phyloP scores from a whole-genome alignment of 2,888 invertebrate species.

The Sinhomidia bicolor region DNA sequence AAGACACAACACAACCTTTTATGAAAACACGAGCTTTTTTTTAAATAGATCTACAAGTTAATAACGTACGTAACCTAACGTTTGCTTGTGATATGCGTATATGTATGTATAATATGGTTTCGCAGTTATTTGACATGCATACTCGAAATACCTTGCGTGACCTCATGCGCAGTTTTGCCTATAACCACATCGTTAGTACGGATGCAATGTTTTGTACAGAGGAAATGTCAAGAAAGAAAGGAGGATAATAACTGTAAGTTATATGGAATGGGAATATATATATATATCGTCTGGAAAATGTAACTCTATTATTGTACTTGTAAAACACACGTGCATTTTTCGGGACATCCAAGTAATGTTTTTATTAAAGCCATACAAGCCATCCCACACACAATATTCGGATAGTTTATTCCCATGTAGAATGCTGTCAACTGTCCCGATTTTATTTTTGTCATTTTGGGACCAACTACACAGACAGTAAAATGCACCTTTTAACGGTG shows the following conservation, averaged over 20 bases:
- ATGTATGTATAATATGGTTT: background rate
- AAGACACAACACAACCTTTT: background rate
- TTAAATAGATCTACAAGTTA: slow-evolving; percentile 2
- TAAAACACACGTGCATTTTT: background rate
- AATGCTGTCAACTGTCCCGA: background rate
- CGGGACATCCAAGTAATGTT: background rate
- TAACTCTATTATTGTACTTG: background rate
- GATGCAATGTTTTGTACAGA: slow-evolving; percentile 18
- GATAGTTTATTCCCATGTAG: background rate
- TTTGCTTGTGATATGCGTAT: background rate
- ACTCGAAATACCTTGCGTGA: slow-evolving; percentile 59
- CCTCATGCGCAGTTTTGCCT: slow-evolving; percentile 59
- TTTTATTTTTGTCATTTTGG: background rate
- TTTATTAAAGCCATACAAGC: no score
- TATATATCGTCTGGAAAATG: no score
- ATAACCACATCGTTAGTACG: slow-evolving; percentile 51
- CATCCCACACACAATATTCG: background rate
- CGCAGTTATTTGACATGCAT: slow-evolving; percentile 48
- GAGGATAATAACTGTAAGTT: background rate
- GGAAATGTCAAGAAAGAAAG: slow-evolving; percentile 37
- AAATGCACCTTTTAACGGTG: background rate
- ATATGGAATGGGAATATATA: no score
- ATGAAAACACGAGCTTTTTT: background rate
- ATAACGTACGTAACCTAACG: background rate
- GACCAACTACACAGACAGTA: background rate